Evolutionary conservation across 2,797 vertebrate species (phyloP).

Genomic region (Gallinago solitaria): DNA sequence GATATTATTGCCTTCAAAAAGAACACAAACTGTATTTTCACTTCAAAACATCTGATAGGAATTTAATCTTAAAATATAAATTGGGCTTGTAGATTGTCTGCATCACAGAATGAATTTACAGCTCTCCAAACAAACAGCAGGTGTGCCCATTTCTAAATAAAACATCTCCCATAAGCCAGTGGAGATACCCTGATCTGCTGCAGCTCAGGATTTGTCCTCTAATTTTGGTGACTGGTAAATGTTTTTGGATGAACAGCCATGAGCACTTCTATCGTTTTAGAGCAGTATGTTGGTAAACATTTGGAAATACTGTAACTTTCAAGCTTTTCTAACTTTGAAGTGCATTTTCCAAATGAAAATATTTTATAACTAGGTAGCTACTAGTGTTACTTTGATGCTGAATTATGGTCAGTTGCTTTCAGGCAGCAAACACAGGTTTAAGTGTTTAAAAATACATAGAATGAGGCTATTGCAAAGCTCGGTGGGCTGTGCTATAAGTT

Average conservation of each 20-base stretch:
- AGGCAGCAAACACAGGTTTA: background rate
- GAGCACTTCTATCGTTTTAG: background rate
- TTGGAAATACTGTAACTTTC: background rate
- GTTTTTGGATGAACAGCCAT: background rate
- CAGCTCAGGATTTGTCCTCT: background rate
- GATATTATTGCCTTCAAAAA: slow-evolving; percentile 2
- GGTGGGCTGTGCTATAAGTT: background rate
- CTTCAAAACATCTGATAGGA: background rate
- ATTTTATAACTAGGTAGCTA: background rate
- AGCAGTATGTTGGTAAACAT: background rate
- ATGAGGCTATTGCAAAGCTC: background rate
- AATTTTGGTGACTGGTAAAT: background rate
- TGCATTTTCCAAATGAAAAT: background rate
- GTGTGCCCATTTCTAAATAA: background rate
- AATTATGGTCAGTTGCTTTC: background rate
- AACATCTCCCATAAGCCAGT: background rate
- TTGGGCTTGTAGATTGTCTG: background rate
- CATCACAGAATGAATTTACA: background rate
- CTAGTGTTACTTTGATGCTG: background rate
- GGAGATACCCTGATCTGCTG: background rate
- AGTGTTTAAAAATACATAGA: background rate
- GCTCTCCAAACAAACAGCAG: slow-evolving; percentile 2
- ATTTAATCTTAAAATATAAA: background rate
- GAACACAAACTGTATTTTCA: background rate
- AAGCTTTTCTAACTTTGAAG: background rate